These are phyloP conservation scores for Spea bombifrons DNA, from an alignment of 2,113 vertebrate genomes.

Conservation along the genomic window DNA sequence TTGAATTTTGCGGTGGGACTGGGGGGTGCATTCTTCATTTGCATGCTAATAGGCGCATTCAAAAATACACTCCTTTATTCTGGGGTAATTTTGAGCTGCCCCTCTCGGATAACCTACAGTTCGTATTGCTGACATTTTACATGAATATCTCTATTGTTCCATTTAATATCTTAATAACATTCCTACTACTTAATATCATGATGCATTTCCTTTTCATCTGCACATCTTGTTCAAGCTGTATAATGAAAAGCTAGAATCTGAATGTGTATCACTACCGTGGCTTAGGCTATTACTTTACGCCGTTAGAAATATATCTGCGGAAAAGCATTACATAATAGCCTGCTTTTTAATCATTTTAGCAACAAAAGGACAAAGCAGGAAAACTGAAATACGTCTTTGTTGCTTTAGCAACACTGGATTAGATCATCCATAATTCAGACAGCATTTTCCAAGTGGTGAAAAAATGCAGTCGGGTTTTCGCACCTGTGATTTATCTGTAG, in stretches of 20 bases:
- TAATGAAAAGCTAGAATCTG: not conserved
- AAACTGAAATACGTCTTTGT: conserved; percentile 24
- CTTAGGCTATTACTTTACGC: conserved; percentile 26
- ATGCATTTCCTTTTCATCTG: too few relatives aligned
- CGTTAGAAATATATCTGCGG: conserved; percentile 45
- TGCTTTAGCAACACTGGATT: conserved; percentile 37
- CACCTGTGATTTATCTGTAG: conserved; percentile 39
- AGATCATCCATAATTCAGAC: conserved; percentile 39
- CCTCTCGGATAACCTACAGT: too few relatives aligned
- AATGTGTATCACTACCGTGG: not conserved
- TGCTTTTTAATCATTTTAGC: conserved; percentile 48
- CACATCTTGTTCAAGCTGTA: not conserved
- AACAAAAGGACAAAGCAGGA: conserved; percentile 2
- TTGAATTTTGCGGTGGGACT: too few relatives aligned
- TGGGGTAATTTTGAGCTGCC: too few relatives aligned
- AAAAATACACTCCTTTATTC: too few relatives aligned
- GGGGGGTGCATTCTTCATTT: too few relatives aligned
- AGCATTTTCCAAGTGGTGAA: conserved; percentile 12
- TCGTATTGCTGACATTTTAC: too few relatives aligned
- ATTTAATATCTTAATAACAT: too few relatives aligned
- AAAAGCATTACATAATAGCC: conserved; percentile 20
- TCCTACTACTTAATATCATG: too few relatives aligned
- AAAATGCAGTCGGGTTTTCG: conserved; percentile 11
- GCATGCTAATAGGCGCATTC: too few relatives aligned
- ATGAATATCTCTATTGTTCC: too few relatives aligned